Evolutionary conservation across 2,888 invertebrate genomes (phyloP).

Genomic region (Cabera pusaria): DNA sequence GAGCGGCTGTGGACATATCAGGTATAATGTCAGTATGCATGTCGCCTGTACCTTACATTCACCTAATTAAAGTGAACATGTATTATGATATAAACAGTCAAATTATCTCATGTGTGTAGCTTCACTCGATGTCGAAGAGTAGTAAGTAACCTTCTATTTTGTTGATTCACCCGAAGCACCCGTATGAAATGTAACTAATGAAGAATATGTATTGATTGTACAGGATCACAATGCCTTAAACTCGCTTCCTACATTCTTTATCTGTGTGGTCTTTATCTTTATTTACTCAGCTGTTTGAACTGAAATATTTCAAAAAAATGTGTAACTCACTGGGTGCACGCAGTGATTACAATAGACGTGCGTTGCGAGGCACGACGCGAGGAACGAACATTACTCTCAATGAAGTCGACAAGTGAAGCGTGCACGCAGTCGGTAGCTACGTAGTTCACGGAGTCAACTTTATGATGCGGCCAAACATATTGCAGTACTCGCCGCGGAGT

Average conservation of each 20-base stretch:
- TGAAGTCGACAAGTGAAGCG: constrained; percentile 73
- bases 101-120: no score
- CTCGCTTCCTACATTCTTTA: no score
- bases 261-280: no score
- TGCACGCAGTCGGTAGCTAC: constrained; percentile 78
- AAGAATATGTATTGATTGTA: no score
- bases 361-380: constrained; percentile 63
- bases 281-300: constrained; percentile 50
- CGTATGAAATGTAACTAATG: no score
- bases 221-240: no score
- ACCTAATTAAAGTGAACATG: no score
- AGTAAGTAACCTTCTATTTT: no score
- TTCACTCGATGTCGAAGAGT: constrained; percentile 1
- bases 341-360: constrained; percentile 80
- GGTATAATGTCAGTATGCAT: no score
- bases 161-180: constrained; percentile 14
- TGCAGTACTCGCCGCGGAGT: constrained; percentile 78
- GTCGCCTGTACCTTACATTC: no score
- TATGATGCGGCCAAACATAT: constrained; percentile 75
- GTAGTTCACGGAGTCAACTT: constrained; percentile 78
- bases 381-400: constrained; percentile 74
- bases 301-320: constrained; percentile 75
- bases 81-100: no score
- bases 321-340: constrained; percentile 82
- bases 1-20: constrained; percentile 79